Evolutionary conservation across 2,113 vertebrate species (phyloP), one percentile per base, ranked within the genome.

Genomic region (Neodontobutis hainanensis): DNA sequence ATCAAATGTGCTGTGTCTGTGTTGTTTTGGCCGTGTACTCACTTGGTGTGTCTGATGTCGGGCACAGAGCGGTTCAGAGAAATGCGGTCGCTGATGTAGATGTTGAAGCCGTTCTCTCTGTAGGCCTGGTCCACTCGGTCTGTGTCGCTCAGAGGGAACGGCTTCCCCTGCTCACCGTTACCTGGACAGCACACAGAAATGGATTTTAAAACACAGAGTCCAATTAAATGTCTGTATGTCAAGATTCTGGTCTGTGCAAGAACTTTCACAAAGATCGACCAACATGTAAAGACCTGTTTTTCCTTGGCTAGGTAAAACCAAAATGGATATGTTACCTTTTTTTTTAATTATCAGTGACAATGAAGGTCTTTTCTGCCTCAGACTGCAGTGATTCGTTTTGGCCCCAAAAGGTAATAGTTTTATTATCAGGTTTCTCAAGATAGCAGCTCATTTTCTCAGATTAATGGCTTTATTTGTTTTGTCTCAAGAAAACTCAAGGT

Each of bases 91-190:
- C 96, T 99, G 90, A 99, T 93, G 16, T 94, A 98, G 79, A 99
- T 99, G 88, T 99, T 99, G 89, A 99, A 99, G 56, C 97, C 97
- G 68, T 99, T 99, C 87, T 98, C 97, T 51, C 96, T 90, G 92
- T 99, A 99, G 0, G 96, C 97, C 89, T 96, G 95, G 78, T 99
- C 97, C 46, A 94, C 94, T 51, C 91, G 87, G 65, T 99, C 97
- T 0, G 93, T 90, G 0, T 97, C 96, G 0, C 92, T 94, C 91
- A 99, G 88, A 0, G 95, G 95, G 67, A 95, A 98, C 2, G 97
- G 83, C 56, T 93, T 95, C 16, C 97, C 97, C 78, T 98, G 97
- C 49, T 99, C 97, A 34, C 97, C 97, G 12, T 95, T 93, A 85
- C 97, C 97, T 99, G 70, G 34, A 63, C 4, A 15, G 63, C 10